Percentiles rank a stretch among this genome's conserved stretches.
phyloP scores from a whole-genome alignment of 1,140 invertebrate genomes.

The Diorhabda elongata region DNA sequence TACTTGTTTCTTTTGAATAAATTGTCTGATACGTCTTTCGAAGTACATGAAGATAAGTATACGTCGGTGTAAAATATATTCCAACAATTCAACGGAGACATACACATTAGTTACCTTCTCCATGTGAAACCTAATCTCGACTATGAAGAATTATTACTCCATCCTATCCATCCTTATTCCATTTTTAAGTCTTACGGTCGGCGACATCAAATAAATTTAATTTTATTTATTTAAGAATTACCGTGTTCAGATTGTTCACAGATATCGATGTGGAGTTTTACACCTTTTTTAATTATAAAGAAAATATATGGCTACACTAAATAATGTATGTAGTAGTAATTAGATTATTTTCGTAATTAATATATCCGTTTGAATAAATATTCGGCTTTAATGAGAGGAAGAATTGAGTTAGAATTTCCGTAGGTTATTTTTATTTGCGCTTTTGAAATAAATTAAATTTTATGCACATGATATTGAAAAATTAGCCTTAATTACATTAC shows the following conservation, averaged over 20 bases:
- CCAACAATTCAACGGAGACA: slow-evolving; percentile 29
- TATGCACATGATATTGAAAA: too few species aligned
- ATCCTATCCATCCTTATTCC: slow-evolving; percentile 25
- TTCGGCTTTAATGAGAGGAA: too few species aligned
- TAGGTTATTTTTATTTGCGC: too few species aligned
- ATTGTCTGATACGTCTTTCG: background rate
- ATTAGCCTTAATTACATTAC: too few species aligned
- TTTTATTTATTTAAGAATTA: slow-evolving; percentile 1
- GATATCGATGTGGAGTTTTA: background rate
- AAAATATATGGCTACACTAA: background rate
- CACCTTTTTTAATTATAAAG: background rate
- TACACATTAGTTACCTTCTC: slow-evolving; percentile 28
- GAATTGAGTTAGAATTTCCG: too few species aligned
- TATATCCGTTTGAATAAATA: too few species aligned
- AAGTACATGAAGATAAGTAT: slow-evolving; percentile 17
- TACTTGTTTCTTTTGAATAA: background rate
- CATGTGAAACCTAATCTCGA: slow-evolving; percentile 31
- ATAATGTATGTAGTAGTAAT: background rate
- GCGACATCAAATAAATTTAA: background rate
- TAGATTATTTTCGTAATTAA: background rate
- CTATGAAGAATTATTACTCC: slow-evolving; percentile 26
- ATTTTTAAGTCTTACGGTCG: slow-evolving; percentile 18
- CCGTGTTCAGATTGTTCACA: background rate
- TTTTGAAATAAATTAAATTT: too few species aligned
- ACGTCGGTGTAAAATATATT: slow-evolving; percentile 30